Conservation (phyloP, 2,797 vertebrate genomes). For the Sciurus vulgaris region DNA sequence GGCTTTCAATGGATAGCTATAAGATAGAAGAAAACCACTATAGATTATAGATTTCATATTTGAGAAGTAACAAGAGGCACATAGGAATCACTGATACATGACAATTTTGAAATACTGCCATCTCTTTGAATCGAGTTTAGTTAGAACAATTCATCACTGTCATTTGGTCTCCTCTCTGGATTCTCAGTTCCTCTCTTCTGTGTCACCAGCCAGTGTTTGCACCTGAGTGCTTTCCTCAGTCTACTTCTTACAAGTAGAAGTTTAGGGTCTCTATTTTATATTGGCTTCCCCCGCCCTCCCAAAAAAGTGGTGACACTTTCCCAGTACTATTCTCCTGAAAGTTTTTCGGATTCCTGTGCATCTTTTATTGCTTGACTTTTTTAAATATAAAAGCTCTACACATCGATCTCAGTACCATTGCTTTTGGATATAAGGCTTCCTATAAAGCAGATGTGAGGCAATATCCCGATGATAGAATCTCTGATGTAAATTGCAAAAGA, state of each 20-base stretch:
- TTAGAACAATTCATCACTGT: background rate
- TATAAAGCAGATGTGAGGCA: background rate
- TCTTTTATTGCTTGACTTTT: background rate
- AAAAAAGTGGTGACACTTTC: background rate
- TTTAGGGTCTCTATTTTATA: background rate
- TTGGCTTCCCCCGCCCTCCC: too few relatives aligned
- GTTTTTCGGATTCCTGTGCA: background rate
- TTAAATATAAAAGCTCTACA: background rate
- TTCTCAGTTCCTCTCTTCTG: background rate
- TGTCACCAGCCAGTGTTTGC: background rate
- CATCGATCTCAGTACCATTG: background rate
- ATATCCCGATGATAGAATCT: background rate
- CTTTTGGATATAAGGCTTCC: background rate
- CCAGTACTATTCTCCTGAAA: background rate
- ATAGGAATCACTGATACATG: background rate
- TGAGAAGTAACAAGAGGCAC: background rate
- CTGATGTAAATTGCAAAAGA: background rate
- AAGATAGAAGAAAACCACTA: background rate
- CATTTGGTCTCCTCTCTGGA: background rate
- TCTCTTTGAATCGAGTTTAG: background rate
- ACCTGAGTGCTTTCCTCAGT: background rate
- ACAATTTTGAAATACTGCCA: background rate
- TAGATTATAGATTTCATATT: background rate
- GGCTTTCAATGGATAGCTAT: background rate
- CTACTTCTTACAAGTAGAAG: background rate